Conservation (phyloP, 2,888 invertebrate species). For the Papilio demoleus region DNA sequence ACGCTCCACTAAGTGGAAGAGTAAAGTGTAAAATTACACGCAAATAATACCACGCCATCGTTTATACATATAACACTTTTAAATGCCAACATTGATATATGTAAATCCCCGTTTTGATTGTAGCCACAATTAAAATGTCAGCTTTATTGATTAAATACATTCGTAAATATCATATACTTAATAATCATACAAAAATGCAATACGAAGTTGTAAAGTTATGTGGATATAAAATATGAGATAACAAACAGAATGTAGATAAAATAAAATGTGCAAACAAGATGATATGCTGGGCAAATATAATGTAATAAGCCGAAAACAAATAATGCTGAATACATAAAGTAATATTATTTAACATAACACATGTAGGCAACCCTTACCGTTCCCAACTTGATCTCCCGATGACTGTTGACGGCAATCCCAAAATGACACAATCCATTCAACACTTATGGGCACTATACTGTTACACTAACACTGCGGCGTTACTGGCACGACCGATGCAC, state of each 20-base stretch:
- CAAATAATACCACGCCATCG: slow-evolving; percentile 58
- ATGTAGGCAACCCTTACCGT: slow-evolving; percentile 65
- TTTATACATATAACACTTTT: slow-evolving; percentile 28
- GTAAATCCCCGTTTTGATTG: slow-evolving; percentile 10
- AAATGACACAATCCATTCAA: slow-evolving; percentile 79
- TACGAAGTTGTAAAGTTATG: slow-evolving; percentile 11
- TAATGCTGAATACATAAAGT: slow-evolving; percentile 42
- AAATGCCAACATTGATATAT: slow-evolving; percentile 12
- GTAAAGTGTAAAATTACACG: slow-evolving; percentile 73
- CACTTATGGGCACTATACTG: slow-evolving; percentile 74
- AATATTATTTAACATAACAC: slow-evolving; percentile 40
- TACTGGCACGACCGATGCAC: slow-evolving; percentile 75
- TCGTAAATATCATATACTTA: too few relatives aligned
- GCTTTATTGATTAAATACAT: too few relatives aligned
- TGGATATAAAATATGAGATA: slow-evolving; percentile 18
- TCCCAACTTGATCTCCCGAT: slow-evolving; percentile 78
- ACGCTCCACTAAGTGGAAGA: slow-evolving; percentile 71
- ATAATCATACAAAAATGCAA: neutral
- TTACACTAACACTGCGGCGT: slow-evolving; percentile 72
- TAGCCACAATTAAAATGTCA: slow-evolving; percentile 29
- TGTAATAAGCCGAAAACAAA: slow-evolving; percentile 44
- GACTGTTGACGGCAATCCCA: slow-evolving; percentile 81
- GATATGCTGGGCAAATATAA: slow-evolving; percentile 44
- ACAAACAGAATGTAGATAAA: slow-evolving; percentile 15
- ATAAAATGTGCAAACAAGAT: slow-evolving; percentile 40